These are phyloP conservation scores for Abramis brama DNA, from an alignment of 2,113 vertebrate species.

Conservation along the genomic window DNA sequence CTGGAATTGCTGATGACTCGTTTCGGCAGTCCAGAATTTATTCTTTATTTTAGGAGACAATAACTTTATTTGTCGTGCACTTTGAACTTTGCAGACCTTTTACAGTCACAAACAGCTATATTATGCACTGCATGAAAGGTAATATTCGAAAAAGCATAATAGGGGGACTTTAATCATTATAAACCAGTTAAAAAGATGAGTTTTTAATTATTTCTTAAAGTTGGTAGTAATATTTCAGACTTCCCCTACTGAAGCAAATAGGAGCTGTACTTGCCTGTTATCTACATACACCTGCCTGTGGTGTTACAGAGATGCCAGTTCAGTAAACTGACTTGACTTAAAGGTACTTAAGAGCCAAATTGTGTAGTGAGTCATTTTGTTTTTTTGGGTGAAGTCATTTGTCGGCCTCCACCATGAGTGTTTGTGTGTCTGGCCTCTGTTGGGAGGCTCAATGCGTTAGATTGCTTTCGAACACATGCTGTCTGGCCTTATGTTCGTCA, in stretches of 20 bases:
- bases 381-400: slow-evolving; percentile 18
- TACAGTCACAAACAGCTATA: too few relatives aligned
- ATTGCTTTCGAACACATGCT: slow-evolving; percentile 63
- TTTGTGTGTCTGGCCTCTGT: slow-evolving; percentile 16
- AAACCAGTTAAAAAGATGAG: not conserved
- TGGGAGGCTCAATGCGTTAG: slow-evolving; percentile 39
- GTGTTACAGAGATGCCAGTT: not conserved
- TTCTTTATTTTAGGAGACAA: too few relatives aligned
- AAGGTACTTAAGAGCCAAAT: not conserved
- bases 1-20: too few relatives aligned
- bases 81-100: too few relatives aligned
- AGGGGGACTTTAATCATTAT: not conserved
- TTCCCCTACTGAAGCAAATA: not conserved
- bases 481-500: slow-evolving; percentile 66
- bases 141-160: too few relatives aligned
- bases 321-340: not conserved
- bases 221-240: not conserved
- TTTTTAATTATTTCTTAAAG: not conserved
- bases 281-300: not conserved
- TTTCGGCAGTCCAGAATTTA: too few relatives aligned
- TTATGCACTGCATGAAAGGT: too few relatives aligned
- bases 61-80: too few relatives aligned
- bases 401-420: not conserved
- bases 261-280: not conserved
- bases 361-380: not conserved